phyloP scores from a whole-genome alignment of 1,140 invertebrate species.

The Mesaphorura yosii region DNA sequence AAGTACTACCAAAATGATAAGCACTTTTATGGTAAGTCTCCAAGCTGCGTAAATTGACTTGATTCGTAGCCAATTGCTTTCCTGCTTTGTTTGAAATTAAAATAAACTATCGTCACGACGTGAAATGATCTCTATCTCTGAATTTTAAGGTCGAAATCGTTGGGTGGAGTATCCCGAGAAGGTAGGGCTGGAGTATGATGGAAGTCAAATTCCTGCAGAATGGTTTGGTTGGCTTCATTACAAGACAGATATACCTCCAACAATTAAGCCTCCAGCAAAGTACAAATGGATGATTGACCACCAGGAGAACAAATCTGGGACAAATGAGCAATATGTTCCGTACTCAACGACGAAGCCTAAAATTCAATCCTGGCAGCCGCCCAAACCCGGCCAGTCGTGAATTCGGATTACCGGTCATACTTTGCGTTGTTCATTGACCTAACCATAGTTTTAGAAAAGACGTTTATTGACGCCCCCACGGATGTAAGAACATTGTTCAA shows the following conservation, averaged over 20 bases:
- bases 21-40: slow-evolving; percentile 73
- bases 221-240: slow-evolving; percentile 83
- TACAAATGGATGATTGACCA: slow-evolving; percentile 67
- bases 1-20: slow-evolving; percentile 87
- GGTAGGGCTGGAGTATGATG: slow-evolving; percentile 78
- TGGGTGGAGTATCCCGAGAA: slow-evolving; percentile 82
- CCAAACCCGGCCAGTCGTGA: slow-evolving; percentile 30
- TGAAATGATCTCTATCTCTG: neutral
- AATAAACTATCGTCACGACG: too few relatives aligned
- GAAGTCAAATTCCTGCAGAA: slow-evolving; percentile 78
- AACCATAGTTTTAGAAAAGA: neutral
- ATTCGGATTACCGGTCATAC: neutral
- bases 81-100: neutral
- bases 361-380: slow-evolving; percentile 71
- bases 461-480: neutral
- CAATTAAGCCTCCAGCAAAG: slow-evolving; percentile 35
- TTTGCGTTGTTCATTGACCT: neutral
- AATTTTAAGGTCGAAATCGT: slow-evolving; percentile 67
- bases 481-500: neutral
- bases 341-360: slow-evolving; percentile 77
- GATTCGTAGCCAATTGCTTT: neutral
- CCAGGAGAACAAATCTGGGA: slow-evolving; percentile 70
- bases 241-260: slow-evolving; percentile 65
- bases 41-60: slow-evolving; percentile 11
- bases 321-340: slow-evolving; percentile 61